These are phyloP conservation scores for Decapterus maruadsi DNA, from an alignment of 2,797 vertebrate genomes.

Conservation along the genomic window DNA sequence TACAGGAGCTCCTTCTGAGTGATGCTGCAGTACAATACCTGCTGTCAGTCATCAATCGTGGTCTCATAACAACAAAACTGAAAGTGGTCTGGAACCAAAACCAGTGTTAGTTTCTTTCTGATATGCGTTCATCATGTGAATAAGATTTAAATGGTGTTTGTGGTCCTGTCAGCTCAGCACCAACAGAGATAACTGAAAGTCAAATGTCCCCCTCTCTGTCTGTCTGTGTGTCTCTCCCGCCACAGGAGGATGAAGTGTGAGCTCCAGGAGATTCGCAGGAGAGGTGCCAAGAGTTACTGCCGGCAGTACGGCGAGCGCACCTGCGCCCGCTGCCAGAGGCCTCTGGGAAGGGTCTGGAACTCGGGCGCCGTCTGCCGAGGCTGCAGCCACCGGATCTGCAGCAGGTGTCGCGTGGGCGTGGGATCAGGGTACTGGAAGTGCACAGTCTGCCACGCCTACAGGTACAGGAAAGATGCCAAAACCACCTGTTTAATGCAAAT, in stretches of 20 bases:
- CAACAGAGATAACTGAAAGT: not conserved
- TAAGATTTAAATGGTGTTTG: too few species aligned
- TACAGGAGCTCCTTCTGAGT: not conserved
- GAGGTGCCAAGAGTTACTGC: conserved; percentile 75
- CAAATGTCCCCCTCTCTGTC: not conserved
- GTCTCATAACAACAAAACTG: not conserved
- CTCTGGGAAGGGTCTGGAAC: conserved; percentile 88
- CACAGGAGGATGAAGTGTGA: conserved; percentile 90
- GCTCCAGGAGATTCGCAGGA: conserved; percentile 89
- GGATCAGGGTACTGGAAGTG: conserved; percentile 88
- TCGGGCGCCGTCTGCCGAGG: conserved; percentile 89
- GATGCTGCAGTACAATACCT: not conserved
- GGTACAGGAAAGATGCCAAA: conserved; percentile 75
- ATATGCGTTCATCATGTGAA: too few species aligned
- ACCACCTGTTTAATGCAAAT: not conserved
- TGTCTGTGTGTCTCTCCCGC: not conserved
- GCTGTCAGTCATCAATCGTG: not conserved
- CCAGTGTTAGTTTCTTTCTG: not conserved
- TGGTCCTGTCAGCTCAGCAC: not conserved
- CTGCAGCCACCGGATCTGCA: conserved; percentile 94
- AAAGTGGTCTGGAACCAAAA: not conserved
- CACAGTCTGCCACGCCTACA: conserved; percentile 90
- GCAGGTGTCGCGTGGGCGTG: conserved; percentile 84
- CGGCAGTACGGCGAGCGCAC: conserved; percentile 81
- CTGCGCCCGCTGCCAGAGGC: conserved; percentile 91